phyloP scores from a whole-genome alignment of 2,113 vertebrate genomes.

The Nothocercus nigrocapillus region DNA sequence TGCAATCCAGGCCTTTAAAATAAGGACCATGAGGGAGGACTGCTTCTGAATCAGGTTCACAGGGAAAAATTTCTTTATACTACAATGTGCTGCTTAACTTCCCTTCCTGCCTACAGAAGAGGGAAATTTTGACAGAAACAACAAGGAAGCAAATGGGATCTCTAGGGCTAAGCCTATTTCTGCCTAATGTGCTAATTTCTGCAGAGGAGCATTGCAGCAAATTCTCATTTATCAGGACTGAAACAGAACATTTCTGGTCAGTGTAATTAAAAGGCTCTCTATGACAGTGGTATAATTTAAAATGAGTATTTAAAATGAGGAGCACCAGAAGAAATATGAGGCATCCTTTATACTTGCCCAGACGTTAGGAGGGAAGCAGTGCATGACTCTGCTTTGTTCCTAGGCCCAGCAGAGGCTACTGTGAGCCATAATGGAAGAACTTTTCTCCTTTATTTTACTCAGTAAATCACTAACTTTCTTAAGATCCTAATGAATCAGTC shows the following conservation, averaged over 20 bases:
- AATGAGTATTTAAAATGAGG: background rate
- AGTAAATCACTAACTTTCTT: background rate
- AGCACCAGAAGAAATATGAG: accelerated
- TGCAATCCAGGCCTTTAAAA: background rate
- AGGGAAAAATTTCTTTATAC: background rate
- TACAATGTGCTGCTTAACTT: background rate
- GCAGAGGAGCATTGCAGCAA: background rate
- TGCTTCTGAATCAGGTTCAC: background rate
- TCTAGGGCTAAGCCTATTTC: background rate
- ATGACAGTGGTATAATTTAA: background rate
- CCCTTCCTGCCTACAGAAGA: background rate
- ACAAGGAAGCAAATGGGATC: background rate
- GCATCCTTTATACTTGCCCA: background rate
- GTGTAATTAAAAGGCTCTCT: background rate
- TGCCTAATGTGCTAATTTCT: background rate
- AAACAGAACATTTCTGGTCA: background rate
- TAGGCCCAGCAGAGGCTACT: background rate
- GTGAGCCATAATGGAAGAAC: background rate
- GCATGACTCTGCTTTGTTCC: background rate
- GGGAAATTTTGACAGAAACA: background rate
- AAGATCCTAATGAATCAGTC: background rate
- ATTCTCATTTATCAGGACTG: background rate
- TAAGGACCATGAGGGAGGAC: background rate
- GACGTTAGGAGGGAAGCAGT: background rate
- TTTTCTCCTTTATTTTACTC: background rate